Evolutionary conservation across 1,140 invertebrate species (phyloP).

Genomic region (Aricia agestis): DNA sequence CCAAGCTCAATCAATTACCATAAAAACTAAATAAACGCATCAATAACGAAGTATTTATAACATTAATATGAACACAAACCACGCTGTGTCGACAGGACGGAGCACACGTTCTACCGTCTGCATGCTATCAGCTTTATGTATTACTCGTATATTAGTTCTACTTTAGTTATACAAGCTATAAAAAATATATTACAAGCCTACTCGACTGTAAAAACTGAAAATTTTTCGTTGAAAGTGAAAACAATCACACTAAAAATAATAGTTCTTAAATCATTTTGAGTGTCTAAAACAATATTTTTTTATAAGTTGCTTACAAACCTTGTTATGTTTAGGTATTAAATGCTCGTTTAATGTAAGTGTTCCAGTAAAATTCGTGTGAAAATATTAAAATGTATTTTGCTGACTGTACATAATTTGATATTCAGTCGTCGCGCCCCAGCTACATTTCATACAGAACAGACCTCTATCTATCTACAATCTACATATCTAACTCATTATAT

Average conservation of each 20-base stretch:
- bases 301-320: too few species aligned
- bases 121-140: neutral
- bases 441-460: constrained; percentile 60
- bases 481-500: constrained; percentile 43
- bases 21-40: neutral
- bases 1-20: neutral
- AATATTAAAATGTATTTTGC: constrained; percentile 1
- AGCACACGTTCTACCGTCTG: neutral
- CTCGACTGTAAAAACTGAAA: too few species aligned
- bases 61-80: constrained; percentile 4
- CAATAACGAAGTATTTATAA: constrained; percentile 6
- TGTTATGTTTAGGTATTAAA: too few species aligned
- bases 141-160: neutral
- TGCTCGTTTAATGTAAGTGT: too few species aligned
- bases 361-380: too few species aligned
- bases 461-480: constrained; percentile 50
- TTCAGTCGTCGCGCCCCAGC: constrained; percentile 47
- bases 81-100: neutral
- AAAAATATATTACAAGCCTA: too few species aligned
- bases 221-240: too few species aligned
- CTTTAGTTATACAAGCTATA: too few species aligned
- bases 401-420: constrained; percentile 55
- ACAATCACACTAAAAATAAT: too few species aligned
- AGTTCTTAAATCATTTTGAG: too few species aligned
- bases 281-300: too few species aligned